Evolutionary conservation across 2,888 invertebrate species (phyloP), one percentile per base, ranked within the genome.

Genomic region (Clepsis dumicolana): DNA sequence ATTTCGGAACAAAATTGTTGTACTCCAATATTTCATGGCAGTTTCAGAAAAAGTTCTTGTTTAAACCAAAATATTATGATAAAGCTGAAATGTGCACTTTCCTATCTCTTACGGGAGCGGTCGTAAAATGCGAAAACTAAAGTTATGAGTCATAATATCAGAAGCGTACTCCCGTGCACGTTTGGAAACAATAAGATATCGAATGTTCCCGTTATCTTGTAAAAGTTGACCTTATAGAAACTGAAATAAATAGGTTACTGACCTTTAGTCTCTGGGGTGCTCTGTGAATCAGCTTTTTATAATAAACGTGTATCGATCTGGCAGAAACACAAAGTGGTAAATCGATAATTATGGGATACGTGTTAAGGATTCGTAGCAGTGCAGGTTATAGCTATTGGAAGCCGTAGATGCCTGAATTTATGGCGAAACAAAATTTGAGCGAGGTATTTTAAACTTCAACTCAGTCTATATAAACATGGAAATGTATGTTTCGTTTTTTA

Each of bases 1-100:
- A 48, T 8, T 48, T 24, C 10, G 10, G 21, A 21, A 21, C 48
- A 48, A 4, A 21, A 24, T 48, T 21, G 48, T 7, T 48, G 41
- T 8, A n/a, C 16, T 16, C 21, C 18, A 18, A 21, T 21, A 48
- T 18, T 48, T 21, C 48, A 21, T 7, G 8, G 21, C 12, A 48
- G 18, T 48, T 21, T 10, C 48, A 0, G 2, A 48, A 48, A 48
- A 48, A 48, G 44, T 21, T 38, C 44, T 1, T 38, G 44, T 61
- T 56, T 57, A 52, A 67, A 67, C 62, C 56, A 67, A 70, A 66
- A 62, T 57, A 35, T 52, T 57, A 35, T 52, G 65, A 70, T 70
- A 62, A 66, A 59, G 48, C 59, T 63, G 70, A 65, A 64, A 61
- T 62, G 61, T 52, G 62, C 70, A 59, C 59, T 66, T 70, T 63